Evolutionary conservation across 2,797 vertebrate species (phyloP).

Genomic region (Aldrovandia affinis): DNA sequence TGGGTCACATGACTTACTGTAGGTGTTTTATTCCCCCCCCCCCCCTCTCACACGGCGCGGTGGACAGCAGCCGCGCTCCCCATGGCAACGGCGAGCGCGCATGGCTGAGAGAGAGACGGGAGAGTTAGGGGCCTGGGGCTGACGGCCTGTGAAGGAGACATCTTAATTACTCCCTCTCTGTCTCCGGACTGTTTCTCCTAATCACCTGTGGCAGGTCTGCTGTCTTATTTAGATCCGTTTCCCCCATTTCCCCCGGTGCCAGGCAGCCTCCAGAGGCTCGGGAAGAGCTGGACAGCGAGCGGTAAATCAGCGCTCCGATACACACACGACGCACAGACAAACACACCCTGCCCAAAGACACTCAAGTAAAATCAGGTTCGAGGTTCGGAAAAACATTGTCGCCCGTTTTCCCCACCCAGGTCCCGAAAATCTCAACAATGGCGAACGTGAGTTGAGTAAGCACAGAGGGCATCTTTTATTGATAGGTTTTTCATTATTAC

Average conservation of each 20-base stretch:
- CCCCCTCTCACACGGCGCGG: neutral
- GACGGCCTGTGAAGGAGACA: slow-evolving; percentile 14
- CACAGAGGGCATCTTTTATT: slow-evolving; percentile 17
- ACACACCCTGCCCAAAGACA: neutral
- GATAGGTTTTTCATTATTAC: slow-evolving; percentile 25
- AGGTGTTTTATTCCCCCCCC: neutral
- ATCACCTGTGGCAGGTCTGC: slow-evolving; percentile 28
- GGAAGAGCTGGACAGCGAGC: neutral
- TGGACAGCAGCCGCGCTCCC: neutral
- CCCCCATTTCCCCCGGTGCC: neutral
- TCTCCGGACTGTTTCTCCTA: slow-evolving; percentile 14
- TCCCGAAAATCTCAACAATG: neutral
- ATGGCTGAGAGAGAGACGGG: slow-evolving; percentile 16
- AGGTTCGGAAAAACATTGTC: neutral
- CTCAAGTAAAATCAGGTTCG: neutral
- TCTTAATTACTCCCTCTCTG: slow-evolving; percentile 28
- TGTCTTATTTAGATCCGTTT: neutral
- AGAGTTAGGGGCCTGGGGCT: neutral
- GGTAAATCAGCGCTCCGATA: neutral
- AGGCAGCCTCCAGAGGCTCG: neutral
- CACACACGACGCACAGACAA: neutral
- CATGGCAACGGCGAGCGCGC: slow-evolving; percentile 28
- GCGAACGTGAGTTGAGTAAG: neutral
- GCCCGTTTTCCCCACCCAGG: neutral
- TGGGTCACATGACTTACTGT: neutral